Evolutionary conservation across 2,888 invertebrate genomes (phyloP), one percentile per base, ranked within the genome.

Genomic region (Acanthosepion pharaonis): DNA sequence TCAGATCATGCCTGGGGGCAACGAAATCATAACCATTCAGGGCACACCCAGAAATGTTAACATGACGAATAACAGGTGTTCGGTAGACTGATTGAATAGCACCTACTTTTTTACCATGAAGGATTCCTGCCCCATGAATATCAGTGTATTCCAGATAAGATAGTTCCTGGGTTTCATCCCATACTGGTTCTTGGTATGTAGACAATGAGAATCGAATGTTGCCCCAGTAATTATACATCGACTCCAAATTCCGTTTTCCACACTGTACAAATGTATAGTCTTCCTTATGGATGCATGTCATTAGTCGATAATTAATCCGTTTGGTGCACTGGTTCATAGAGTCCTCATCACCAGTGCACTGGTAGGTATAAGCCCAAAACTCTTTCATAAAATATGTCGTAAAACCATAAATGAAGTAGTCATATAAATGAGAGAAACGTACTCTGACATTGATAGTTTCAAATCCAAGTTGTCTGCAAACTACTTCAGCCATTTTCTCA

Each of bases 401-500:
- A 94, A 97, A 97, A 11, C 97, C 97, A 94, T 96, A 96, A 11
- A 97, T 96, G 95, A 96, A 97, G 95, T 96, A 96, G 94, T 97
- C 97, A 95, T 97, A 97, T 64, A 97, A 96, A 59, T 96, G 96
- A 28, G 96, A 97, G 93, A 98, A 98, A 59, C 98, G 98, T 95
- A 99, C 98, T 97, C 98, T 99, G 0, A 99, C 98, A 97, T 99
- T 99, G 55, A 99, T 98, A 0, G 98, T 98, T 97, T 99, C 99
- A 96, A 98, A 98, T 20, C 99, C 99, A 93, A 99, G 97, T 97
- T 99, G 99, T 49, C 99, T 98, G 97, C 99, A 99, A 0, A 99
- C 99, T 0, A 99, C 99, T 98, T 99, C 98, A 9, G 99, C 99
- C 97, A 99, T 99, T 96, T 99, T 98, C 97, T 99, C 99, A 0